A percentile compares a stretch with the other conserved stretches of the same genome.
phyloP scores from a whole-genome alignment of 1,140 invertebrate genomes.

The Penaeus chinensis region DNA sequence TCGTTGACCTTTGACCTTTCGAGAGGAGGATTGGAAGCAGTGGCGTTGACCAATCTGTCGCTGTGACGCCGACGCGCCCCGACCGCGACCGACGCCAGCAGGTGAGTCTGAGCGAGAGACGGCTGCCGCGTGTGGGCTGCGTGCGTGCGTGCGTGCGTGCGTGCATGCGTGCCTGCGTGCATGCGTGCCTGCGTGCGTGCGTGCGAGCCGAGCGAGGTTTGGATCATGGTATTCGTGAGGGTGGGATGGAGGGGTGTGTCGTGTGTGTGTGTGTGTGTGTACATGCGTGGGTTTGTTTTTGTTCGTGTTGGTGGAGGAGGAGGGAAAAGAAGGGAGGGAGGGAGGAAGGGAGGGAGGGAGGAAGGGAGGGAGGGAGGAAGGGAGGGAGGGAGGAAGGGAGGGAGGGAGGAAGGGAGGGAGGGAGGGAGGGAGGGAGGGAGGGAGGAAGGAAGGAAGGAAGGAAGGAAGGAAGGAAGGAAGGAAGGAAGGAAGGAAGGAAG shows the following conservation, averaged over 20 bases:
- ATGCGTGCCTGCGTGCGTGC: constrained; percentile 2
- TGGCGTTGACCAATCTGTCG: too few relatives aligned
- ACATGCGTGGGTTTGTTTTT: too few relatives aligned
- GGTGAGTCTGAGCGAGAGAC: too few relatives aligned
- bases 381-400: neutral
- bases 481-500: neutral
- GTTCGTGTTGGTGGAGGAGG: neutral
- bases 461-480: neutral
- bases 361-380: too few relatives aligned
- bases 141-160: constrained; percentile 4
- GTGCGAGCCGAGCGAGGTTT: neutral
- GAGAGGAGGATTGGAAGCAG: too few relatives aligned
- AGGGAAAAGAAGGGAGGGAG: neutral
- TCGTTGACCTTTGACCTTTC: too few relatives aligned
- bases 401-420: neutral
- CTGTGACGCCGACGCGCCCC: too few relatives aligned
- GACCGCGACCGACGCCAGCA: too few relatives aligned
- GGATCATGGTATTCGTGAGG: neutral
- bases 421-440: neutral
- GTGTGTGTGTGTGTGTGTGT: neutral
- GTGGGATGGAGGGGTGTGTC: neutral
- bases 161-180: neutral
- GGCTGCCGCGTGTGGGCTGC: neutral
- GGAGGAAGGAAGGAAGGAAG: neutral
- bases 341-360: neutral